Evolutionary conservation across 2,113 vertebrate genomes (phyloP).

Genomic region (Platichthys stellatus): DNA sequence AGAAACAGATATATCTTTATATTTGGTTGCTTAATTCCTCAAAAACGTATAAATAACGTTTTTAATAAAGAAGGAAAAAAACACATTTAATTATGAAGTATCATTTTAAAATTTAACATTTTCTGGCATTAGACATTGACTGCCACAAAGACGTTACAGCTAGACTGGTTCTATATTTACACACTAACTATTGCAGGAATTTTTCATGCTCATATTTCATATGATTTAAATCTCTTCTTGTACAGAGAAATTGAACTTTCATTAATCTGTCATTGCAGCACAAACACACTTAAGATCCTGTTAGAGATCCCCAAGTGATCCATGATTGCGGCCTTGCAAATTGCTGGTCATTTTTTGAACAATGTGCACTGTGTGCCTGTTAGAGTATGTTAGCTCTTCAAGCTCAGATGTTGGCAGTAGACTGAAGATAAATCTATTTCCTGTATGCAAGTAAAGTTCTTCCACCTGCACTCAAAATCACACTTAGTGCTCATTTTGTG

Average conservation of each 20-base stretch:
- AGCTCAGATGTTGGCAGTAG: conserved; percentile 10
- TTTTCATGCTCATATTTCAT: background rate
- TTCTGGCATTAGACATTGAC: no score
- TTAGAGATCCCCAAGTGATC: conserved; percentile 10
- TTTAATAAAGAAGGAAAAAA: no score
- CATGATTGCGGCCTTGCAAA: conserved; percentile 8
- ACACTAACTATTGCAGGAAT: background rate
- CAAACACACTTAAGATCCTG: background rate
- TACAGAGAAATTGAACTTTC: background rate
- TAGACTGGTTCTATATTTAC: background rate
- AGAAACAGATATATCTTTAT: no score
- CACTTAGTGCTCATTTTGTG: conserved; percentile 7
- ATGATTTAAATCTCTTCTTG: background rate
- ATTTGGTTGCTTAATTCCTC: no score
- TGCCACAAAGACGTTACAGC: no score
- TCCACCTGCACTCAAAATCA: conserved; percentile 26
- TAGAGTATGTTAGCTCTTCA: background rate
- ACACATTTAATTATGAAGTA: no score
- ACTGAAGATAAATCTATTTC: background rate
- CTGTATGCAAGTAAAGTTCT: conserved; percentile 9
- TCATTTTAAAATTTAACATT: no score
- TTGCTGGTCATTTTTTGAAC: conserved; percentile 17
- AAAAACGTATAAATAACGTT: no score
- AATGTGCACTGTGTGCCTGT: background rate
- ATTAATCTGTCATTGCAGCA: background rate